These are phyloP conservation scores for Lepidurus apus DNA, from an alignment of 1,140 invertebrate species.

Conservation along the genomic window DNA sequence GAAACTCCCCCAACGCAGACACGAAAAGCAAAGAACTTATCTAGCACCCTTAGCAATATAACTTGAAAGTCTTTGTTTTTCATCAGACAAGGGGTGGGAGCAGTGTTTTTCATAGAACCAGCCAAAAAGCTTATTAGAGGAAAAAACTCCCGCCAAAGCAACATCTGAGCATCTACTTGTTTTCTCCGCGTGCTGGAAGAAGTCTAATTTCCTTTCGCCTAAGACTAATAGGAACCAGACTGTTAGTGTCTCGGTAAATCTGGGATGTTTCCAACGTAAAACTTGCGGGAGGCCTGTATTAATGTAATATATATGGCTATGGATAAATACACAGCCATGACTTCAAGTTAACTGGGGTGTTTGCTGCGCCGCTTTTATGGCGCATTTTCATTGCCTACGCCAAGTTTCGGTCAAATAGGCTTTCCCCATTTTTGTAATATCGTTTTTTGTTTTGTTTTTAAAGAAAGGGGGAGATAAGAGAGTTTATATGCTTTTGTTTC, in stretches of 20 bases:
- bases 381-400: not conserved
- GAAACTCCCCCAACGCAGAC: not conserved
- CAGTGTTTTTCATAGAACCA: not conserved
- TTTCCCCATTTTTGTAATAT: not conserved
- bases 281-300: not conserved
- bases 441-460: not conserved
- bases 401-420: not conserved
- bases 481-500: not conserved
- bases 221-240: not conserved
- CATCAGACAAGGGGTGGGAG: not conserved
- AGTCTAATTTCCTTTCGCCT: not conserved
- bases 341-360: not conserved
- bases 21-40: not conserved
- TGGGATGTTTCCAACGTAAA: not conserved
- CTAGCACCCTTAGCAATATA: slow-evolving; percentile 4
- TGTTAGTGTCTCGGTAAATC: not conserved
- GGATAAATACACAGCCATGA: too few species aligned
- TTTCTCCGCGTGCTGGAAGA: not conserved
- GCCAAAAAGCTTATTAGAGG: slow-evolving; percentile 9
- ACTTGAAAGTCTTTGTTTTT: slow-evolving; percentile 9
- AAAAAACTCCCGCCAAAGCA: not conserved
- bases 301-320: not conserved
- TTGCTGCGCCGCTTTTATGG: not conserved
- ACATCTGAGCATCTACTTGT: not conserved
- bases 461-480: not conserved